These are phyloP conservation scores for Miniopterus natalensis DNA, from an alignment of 2,113 vertebrate genomes.

Conservation along the genomic window DNA sequence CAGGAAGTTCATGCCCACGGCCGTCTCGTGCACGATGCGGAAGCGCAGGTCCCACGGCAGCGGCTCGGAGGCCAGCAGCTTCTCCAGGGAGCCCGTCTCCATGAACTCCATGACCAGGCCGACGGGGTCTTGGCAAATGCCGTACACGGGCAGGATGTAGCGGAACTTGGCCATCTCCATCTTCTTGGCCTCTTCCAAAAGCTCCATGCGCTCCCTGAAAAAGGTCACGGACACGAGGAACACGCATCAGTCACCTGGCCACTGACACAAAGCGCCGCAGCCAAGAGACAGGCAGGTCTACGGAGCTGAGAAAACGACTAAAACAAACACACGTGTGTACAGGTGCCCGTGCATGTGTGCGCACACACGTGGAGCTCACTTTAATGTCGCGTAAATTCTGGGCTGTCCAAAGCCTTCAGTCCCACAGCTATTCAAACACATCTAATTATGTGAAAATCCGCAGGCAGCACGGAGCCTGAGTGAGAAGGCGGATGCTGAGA, in stretches of 20 bases:
- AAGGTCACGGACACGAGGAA: not conserved
- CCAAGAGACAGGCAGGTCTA: not conserved
- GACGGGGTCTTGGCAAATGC: slow-evolving; percentile 95
- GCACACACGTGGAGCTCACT: not conserved
- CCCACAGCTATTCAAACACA: not conserved
- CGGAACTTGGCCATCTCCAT: slow-evolving; percentile 99
- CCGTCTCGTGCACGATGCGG: slow-evolving; percentile 96
- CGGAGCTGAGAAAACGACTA: fast-evolving
- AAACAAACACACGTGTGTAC: fast-evolving
- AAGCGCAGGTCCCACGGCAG: slow-evolving; percentile 97
- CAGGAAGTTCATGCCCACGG: slow-evolving; percentile 99
- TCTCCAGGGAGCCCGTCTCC: slow-evolving; percentile 98
- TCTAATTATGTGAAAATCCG: not conserved
- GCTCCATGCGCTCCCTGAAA: slow-evolving; percentile 94
- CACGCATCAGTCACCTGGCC: fast-evolving
- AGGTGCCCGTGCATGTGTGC: no score
- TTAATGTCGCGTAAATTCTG: fast-evolving
- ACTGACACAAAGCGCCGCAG: fast-evolving
- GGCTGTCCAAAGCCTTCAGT: not conserved
- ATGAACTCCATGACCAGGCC: slow-evolving; percentile 99
- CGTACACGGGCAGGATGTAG: slow-evolving; percentile 97
- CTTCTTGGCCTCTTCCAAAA: slow-evolving; percentile 97
- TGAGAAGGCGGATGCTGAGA: fast-evolving
- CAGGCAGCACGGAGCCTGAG: fast-evolving
- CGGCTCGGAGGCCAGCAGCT: slow-evolving; percentile 93